Evolutionary conservation across 2,797 vertebrate species (phyloP).

Genomic region (Helarctos malayanus): DNA sequence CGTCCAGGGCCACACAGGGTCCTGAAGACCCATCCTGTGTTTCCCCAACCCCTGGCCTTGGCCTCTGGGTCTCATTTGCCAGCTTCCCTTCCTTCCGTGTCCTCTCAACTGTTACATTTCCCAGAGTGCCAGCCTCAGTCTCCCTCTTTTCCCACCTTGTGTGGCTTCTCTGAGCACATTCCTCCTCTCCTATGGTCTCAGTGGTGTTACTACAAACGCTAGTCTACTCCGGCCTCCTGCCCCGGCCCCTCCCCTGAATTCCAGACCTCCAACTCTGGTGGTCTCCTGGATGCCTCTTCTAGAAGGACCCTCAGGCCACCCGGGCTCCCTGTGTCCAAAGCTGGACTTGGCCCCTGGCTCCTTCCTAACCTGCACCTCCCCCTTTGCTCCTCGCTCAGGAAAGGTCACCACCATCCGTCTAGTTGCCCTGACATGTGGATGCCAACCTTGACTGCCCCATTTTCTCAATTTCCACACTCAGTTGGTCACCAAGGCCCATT

Average conservation of each 20-base stretch:
- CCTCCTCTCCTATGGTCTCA: background rate
- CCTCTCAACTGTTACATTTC: background rate
- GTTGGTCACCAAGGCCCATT: background rate
- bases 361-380: background rate
- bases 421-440: background rate
- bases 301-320: background rate
- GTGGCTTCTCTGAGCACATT: accelerated
- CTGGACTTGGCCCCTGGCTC: background rate
- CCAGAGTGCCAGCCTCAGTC: background rate
- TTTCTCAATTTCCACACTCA: slow-evolving; percentile 16
- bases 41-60: background rate
- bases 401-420: background rate
- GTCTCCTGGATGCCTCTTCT: background rate
- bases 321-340: accelerated
- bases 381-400: background rate
- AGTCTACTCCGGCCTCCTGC: background rate
- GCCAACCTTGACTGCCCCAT: background rate
- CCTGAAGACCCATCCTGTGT: accelerated
- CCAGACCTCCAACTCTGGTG: background rate
- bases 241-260: background rate
- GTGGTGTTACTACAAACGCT: background rate
- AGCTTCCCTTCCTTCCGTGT: background rate
- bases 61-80: background rate
- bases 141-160: background rate
- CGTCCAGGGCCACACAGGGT: background rate